Evolutionary conservation across 2,113 vertebrate species (phyloP).

Genomic region (Dromas ardeola): DNA sequence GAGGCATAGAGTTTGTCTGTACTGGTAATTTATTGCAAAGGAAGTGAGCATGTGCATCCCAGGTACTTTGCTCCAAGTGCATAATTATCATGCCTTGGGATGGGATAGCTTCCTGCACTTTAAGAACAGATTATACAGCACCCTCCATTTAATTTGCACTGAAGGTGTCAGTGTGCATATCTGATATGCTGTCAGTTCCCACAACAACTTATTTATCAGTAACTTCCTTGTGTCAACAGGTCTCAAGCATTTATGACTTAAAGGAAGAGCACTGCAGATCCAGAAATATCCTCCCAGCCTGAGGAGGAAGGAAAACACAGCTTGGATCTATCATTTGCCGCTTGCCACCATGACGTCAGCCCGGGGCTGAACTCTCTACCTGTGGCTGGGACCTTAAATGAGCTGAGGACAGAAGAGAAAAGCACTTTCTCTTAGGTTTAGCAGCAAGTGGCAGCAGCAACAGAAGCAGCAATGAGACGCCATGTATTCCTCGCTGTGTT

Average conservation of each 20-base stretch:
- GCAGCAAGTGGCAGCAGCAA: background rate
- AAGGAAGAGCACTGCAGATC: background rate
- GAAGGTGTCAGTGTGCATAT: background rate
- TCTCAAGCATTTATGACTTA: background rate
- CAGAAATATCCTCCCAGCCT: background rate
- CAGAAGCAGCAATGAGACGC: conserved; percentile 59
- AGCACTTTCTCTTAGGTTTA: conserved; percentile 46
- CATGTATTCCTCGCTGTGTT: background rate
- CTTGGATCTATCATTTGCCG: conserved; percentile 36
- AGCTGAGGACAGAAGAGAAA: background rate
- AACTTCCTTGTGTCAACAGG: background rate
- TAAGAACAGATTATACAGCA: background rate
- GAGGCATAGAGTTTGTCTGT: background rate
- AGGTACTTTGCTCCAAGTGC: background rate
- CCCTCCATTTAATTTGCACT: background rate
- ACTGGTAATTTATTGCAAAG: background rate
- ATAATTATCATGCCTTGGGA: background rate
- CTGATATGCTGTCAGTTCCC: background rate
- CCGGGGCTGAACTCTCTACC: conserved; percentile 66
- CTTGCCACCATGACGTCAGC: conserved; percentile 69
- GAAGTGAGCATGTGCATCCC: background rate
- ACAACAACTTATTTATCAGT: background rate
- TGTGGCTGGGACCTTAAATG: conserved; percentile 50
- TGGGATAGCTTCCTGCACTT: background rate
- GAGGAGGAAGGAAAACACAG: background rate